Evolutionary conservation across 2,888 invertebrate genomes (phyloP), one percentile per base, ranked within the genome.

Genomic region (Drosophila multiciliata): DNA sequence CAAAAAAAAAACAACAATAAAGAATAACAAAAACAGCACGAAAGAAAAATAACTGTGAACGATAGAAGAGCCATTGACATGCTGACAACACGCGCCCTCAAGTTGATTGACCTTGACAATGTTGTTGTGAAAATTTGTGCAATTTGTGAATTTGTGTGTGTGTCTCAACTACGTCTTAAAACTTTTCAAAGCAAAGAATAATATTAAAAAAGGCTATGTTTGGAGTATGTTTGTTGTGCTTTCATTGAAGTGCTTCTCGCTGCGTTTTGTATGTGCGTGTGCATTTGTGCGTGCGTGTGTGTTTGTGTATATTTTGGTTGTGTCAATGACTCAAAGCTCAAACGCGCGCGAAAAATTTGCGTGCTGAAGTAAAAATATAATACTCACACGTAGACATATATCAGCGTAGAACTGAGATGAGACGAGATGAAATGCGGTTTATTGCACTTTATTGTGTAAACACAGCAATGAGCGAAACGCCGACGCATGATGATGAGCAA

Each of bases 21-120:
- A 42, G 8, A 42, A 59, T 12, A 40, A 40, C 40, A 29, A 40
- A 20, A 40, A 29, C n/a, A 40, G 66, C 59, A 61, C 52, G 26
- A 35, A 55, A 26, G 26, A 63, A 53, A 48, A 68, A 26, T 50
- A 53, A 59, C 54, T 67, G 64, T 61, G 23, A 45, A 45, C 23
- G 45, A 23, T 45, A 58, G n/a, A 42, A 50, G 64, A 81, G 83
- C 69, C 80, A 84, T 80, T 87, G 87, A 84, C 82, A 87, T 65
- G 76, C 66, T 76, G 66, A 63, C 49, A 61, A 67, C 57, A 77
- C 63, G 68, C 74, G 75, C 63, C 60, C 45, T 58, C 66, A 78
- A 85, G 88, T 87, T 87, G 89, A 87, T 75, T 87, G 89, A 85
- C 87, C 89, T 89, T 87, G 85, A 64, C 42, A 49, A 58, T 57